phyloP scores from a whole-genome alignment of 2,888 invertebrate species.

The Galeopsomyia nigrocyanea region DNA sequence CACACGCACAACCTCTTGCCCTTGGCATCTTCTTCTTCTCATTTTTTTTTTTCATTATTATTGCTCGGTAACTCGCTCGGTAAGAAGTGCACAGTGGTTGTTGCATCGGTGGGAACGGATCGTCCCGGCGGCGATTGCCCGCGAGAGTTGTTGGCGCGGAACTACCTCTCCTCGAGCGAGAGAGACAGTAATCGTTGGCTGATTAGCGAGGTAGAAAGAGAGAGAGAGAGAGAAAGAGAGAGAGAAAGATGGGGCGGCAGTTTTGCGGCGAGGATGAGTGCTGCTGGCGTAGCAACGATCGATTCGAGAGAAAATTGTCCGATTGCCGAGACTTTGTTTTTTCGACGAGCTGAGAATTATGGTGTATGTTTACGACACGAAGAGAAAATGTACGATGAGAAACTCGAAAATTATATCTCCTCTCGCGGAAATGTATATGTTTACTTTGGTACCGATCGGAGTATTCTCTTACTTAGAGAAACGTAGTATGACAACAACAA shows the following conservation, averaged over 20 bases:
- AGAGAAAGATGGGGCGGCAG: slow-evolving; percentile 1
- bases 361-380: too few relatives aligned
- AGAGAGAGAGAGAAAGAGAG: slow-evolving; percentile 3
- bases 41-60: slow-evolving; percentile 19
- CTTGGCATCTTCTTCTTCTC: slow-evolving; percentile 5
- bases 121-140: slow-evolving; percentile 5
- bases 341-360: neutral
- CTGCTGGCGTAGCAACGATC: neutral
- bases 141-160: slow-evolving; percentile 1
- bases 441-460: too few relatives aligned
- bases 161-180: slow-evolving; percentile 11
- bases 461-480: too few relatives aligned
- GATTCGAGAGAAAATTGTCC: slow-evolving; percentile 33
- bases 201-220: slow-evolving; percentile 56
- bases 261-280: neutral
- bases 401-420: too few relatives aligned
- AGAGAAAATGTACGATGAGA: too few relatives aligned
- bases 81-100: slow-evolving; percentile 20
- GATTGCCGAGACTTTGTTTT: slow-evolving; percentile 11
- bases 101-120: slow-evolving; percentile 39
- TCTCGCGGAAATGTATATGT: too few relatives aligned
- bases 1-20: neutral
- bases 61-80: too few relatives aligned
- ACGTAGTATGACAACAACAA: too few relatives aligned
- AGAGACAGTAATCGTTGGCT: slow-evolving; percentile 58